Conservation (phyloP, 2,888 invertebrate species). For the Muschampia plurimacula region DNA sequence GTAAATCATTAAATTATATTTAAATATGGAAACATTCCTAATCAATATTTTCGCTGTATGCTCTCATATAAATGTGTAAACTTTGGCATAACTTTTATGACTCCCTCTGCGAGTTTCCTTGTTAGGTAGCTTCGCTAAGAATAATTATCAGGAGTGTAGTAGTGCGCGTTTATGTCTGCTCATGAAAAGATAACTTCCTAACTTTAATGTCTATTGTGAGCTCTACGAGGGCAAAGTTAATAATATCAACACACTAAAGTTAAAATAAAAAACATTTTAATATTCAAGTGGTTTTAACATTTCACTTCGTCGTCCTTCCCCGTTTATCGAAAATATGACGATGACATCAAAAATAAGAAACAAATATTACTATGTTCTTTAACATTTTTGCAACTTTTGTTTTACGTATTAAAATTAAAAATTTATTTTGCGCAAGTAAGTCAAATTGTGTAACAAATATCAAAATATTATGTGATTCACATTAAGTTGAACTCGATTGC, state of each 20-base stretch:
- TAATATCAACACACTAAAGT: not conserved
- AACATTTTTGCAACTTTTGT: not conserved
- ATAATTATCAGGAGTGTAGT: slow-evolving; percentile 44
- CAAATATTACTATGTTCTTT: no score
- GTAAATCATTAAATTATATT: slow-evolving; percentile 45
- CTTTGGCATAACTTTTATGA: slow-evolving; percentile 66
- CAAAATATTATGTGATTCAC: slow-evolving; percentile 3
- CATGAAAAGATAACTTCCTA: slow-evolving; percentile 35
- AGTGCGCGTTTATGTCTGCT: slow-evolving; percentile 37
- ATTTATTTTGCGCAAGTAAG: not conserved
- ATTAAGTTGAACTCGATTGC: slow-evolving; percentile 36
- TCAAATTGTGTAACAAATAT: no score
- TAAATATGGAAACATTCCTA: slow-evolving; percentile 56
- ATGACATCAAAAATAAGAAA: no score
- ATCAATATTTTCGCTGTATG: slow-evolving; percentile 63
- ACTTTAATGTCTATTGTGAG: slow-evolving; percentile 36
- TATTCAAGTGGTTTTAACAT: not conserved
- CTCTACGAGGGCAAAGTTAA: slow-evolving; percentile 21
- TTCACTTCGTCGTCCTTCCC: not conserved
- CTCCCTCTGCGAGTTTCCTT: slow-evolving; percentile 60
- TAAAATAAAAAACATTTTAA: not conserved
- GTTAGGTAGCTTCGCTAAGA: slow-evolving; percentile 53
- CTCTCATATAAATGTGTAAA: slow-evolving; percentile 72
- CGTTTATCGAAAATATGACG: not conserved
- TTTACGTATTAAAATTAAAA: not conserved